Evolutionary conservation across 2,797 vertebrate species (phyloP).

Genomic region (Anguilla megastoma): DNA sequence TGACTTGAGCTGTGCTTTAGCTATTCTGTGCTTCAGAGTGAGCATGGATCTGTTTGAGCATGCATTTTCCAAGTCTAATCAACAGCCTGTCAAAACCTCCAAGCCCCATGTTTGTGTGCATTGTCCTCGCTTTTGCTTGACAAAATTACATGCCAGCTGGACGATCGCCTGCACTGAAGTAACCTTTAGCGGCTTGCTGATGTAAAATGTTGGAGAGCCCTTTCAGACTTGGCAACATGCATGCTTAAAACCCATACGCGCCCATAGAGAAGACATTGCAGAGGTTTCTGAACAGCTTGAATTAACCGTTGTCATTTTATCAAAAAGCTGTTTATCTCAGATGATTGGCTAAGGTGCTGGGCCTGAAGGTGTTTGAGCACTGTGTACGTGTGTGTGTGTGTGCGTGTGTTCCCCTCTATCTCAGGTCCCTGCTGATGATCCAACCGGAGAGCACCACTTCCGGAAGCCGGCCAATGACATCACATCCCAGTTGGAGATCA

Average conservation of each 20-base stretch:
- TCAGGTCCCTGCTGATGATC: slow-evolving; percentile 71
- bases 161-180: not conserved
- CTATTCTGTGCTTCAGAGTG: not conserved
- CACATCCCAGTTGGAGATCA: slow-evolving; percentile 98
- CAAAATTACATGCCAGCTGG: not conserved
- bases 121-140: not conserved
- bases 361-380: not conserved
- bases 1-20: not conserved
- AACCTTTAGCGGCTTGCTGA: not conserved
- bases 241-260: not conserved
- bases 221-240: not conserved
- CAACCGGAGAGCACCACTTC: slow-evolving; percentile 89
- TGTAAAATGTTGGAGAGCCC: slow-evolving; percentile 9
- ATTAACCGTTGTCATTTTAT: not conserved
- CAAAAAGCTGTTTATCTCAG: not conserved
- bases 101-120: not conserved
- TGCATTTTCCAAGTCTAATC: not conserved
- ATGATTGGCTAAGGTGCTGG: not conserved
- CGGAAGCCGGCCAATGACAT: slow-evolving; percentile 97
- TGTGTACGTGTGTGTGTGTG: too few species aligned
- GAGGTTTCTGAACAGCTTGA: not conserved
- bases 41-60: slow-evolving; percentile 11
- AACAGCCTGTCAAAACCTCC: not conserved
- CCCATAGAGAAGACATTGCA: not conserved
- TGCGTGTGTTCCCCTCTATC: not conserved